A percentile compares a stretch with the other conserved stretches of the same genome.
Evolutionary conservation across 1,140 invertebrate genomes (phyloP).

Genomic region (Ceratitis capitata): DNA sequence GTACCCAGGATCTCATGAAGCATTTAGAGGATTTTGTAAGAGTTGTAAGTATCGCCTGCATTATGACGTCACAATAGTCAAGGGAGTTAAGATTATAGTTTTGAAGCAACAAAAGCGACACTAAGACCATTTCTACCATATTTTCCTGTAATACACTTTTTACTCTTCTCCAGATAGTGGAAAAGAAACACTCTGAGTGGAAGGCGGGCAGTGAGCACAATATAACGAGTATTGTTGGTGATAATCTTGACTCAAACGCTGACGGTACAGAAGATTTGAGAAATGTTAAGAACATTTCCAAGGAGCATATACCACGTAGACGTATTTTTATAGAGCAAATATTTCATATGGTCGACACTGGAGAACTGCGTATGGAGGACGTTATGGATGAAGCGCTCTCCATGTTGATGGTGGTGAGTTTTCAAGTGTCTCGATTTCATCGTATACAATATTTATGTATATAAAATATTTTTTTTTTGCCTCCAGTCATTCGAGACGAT

Average conservation of each 20-base stretch:
- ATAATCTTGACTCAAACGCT: neutral
- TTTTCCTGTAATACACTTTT: neutral
- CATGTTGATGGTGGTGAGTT: constrained; percentile 61
- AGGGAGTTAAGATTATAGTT: neutral
- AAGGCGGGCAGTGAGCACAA: constrained; percentile 37
- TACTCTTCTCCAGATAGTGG: constrained; percentile 48
- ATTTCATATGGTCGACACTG: constrained; percentile 58
- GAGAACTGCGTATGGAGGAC: constrained; percentile 56
- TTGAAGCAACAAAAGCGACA: neutral
- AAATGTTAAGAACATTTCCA: neutral
- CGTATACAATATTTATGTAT: neutral
- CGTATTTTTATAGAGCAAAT: constrained; percentile 63
- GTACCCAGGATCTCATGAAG: constrained; percentile 49
- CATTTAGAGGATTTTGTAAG: constrained; percentile 55
- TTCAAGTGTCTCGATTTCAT: neutral
- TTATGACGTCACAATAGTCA: too few species aligned
- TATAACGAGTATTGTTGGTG: neutral
- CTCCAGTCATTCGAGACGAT: constrained; percentile 60
- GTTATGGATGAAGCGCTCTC: constrained; percentile 61
- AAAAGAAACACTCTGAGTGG: constrained; percentile 58
- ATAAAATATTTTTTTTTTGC: neutral
- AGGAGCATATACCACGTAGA: constrained; percentile 39
- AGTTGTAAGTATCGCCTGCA: constrained; percentile 38
- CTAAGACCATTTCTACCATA: too few species aligned
- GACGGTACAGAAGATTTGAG: constrained; percentile 41